Evolutionary conservation across 1,140 invertebrate species (phyloP).

Genomic region (Cyrtorhinus lividipennis): DNA sequence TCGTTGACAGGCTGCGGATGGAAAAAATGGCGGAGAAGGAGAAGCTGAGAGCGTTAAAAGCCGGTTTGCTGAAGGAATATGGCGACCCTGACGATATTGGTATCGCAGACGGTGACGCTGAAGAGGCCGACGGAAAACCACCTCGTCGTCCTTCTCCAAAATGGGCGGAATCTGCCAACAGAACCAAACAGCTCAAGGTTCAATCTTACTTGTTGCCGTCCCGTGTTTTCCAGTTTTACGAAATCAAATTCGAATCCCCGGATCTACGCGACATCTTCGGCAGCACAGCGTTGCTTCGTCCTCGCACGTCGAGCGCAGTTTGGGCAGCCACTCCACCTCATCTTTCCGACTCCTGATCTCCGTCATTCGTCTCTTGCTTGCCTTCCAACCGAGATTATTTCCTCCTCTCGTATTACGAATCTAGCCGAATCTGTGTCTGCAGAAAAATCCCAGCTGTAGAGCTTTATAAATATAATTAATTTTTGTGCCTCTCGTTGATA

Average conservation of each 20-base stretch:
- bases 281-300: not conserved
- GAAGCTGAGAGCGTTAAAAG: not conserved
- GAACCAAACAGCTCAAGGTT: not conserved
- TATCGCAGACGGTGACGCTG: not conserved
- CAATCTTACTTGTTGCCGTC: not conserved
- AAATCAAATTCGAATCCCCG: not conserved
- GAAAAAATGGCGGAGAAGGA: not conserved
- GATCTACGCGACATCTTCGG: not conserved
- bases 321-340: not conserved
- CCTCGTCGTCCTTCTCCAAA: not conserved
- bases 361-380: no score
- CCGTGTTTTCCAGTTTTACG: not conserved
- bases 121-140: not conserved
- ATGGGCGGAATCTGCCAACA: not conserved
- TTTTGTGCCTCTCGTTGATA: no score
- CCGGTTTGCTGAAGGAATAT: not conserved
- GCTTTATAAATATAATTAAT: no score
- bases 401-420: no score
- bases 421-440: no score
- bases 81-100: not conserved
- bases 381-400: no score
- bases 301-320: not conserved
- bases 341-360: no score
- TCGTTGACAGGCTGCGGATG: no score
- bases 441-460: no score